Evolutionary conservation across 2,797 vertebrate genomes (phyloP), one percentile per base, ranked within the genome.

Genomic region (Rachycentron canadum): DNA sequence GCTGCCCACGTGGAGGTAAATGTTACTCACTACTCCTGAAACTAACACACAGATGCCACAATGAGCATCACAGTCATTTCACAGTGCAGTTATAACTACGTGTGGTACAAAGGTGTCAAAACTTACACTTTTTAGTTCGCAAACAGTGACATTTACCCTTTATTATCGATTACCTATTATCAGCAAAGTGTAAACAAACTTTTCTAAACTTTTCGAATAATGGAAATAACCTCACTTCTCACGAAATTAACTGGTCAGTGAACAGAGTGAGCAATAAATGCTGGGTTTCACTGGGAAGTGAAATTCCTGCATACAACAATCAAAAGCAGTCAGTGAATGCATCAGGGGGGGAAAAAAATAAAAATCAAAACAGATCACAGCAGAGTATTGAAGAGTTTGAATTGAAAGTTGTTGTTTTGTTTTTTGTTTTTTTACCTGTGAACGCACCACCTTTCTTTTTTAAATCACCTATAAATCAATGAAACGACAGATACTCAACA

Each of bases 391-490:
- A 13, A 52, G 41, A 30, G 40, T 28, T 19, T 28, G 45, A 38
- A 19, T 17, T 36, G 6, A 50, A 5, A 32, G 3, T 3, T 32
- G 7, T 32, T 7, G 32, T 7, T 32, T 55, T 23, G 36, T 1
- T 60, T 69, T 73, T 73, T 23, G 23, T 36, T 17, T 16, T n/a
- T 76, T 45, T 63, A 78, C 73, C 83, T 62, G 36, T 86, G 82
- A 79, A 83, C 69, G 69, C 76, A 73, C 5, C 70, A 58, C 7
- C 23, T 1, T 6, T 30, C 1, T 43, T 32, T 1, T 6, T 30
- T 1, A 41, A 1, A 56, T 32, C 5, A 26, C 16, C 36, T 8
- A 13, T 19, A 21, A 38, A 47, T 30, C 12, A 55, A 36, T n/a
- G n/a, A 43, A 56, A 49, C 23, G 2, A 26, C 25, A 30, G 0